Percentiles rank a stretch among this genome's conserved stretches.
phyloP scores from a whole-genome alignment of 2,113 vertebrate genomes.

The Rhagologus leucostigma region DNA sequence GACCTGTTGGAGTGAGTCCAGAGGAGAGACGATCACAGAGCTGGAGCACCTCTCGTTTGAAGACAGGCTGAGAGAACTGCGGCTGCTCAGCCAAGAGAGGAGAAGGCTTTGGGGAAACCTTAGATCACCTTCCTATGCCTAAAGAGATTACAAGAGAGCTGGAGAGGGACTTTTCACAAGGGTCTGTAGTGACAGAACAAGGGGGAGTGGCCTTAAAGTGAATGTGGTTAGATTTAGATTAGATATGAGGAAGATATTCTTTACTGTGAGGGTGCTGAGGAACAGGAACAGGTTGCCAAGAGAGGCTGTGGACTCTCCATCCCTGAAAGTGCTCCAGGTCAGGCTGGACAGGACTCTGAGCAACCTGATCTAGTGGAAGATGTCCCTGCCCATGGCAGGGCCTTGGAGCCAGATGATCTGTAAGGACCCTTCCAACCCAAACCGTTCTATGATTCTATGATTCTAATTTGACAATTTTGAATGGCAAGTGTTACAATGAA shows the following conservation, averaged over 20 bases:
- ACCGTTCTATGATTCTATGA: accelerated
- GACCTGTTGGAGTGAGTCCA: neutral
- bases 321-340: neutral
- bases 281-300: neutral
- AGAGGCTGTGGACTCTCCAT: neutral
- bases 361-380: neutral
- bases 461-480: neutral
- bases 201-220: neutral
- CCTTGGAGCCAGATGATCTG: neutral
- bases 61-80: accelerated
- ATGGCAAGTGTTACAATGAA: neutral
- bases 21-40: neutral
- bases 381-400: neutral
- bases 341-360: neutral
- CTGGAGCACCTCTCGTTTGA: accelerated
- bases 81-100: neutral
- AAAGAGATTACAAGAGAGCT: neutral
- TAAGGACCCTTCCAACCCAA: neutral
- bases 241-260: neutral
- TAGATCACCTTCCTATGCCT: neutral
- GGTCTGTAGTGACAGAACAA: neutral
- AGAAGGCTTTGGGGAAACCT: neutral
- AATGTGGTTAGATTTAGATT: neutral
- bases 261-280: neutral
- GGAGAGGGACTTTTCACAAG: neutral